A percentile compares a stretch with the other conserved stretches of the same genome.
Conservation (phyloP, 2,113 vertebrate genomes). For the Crocuta crocuta region DNA sequence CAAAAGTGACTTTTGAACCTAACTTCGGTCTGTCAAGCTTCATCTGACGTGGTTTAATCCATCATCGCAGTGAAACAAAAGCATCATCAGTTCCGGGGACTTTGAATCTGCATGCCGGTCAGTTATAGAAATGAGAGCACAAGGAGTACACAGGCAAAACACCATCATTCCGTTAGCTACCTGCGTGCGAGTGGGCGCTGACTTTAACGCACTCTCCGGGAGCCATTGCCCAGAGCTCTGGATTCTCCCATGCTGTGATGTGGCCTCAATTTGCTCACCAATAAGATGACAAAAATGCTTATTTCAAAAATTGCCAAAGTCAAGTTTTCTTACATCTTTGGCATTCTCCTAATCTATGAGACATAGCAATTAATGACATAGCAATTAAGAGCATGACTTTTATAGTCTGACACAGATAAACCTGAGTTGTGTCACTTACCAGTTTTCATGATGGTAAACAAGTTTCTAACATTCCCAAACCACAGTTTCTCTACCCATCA, state of each 20-base stretch:
- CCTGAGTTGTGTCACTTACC: not conserved
- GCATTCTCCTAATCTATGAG: not conserved
- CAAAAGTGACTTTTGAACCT: not conserved
- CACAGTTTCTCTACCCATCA: not conserved
- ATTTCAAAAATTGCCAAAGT: not conserved
- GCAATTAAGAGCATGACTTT: not conserved
- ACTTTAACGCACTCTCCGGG: not conserved
- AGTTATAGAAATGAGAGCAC: not conserved
- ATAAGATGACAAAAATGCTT: not conserved
- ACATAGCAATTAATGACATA: not conserved
- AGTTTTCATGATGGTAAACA: not conserved
- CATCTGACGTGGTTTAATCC: not conserved
- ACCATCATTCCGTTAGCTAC: no score
- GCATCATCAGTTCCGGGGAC: not conserved
- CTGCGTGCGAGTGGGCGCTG: rapidly evolving
- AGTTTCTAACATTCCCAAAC: not conserved
- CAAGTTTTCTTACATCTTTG: not conserved
- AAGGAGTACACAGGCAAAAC: not conserved
- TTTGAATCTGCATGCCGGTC: not conserved
- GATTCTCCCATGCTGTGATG: not conserved
- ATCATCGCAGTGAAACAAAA: not conserved
- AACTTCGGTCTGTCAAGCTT: not conserved
- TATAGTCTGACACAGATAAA: not conserved
- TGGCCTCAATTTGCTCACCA: not conserved
- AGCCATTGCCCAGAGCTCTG: not conserved